A percentile compares a stretch with the other conserved stretches of the same genome.
phyloP scores from a whole-genome alignment of 2,113 vertebrate genomes.

The Typhlomys cinereus region DNA sequence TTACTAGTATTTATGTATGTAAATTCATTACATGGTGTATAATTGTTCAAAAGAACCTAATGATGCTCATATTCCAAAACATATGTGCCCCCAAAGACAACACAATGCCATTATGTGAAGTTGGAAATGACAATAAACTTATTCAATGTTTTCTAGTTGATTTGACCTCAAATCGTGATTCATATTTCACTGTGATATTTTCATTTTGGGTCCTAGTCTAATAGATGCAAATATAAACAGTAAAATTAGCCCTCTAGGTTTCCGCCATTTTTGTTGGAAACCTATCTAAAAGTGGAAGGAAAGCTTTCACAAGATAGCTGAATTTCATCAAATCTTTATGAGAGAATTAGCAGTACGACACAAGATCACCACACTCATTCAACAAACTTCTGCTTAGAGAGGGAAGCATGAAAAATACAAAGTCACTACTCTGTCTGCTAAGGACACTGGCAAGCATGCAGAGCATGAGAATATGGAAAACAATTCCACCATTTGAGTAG shows the following conservation, averaged over 20 bases:
- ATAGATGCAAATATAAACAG: constrained; percentile 62
- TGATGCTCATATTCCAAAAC: constrained; percentile 72
- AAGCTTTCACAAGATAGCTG: constrained; percentile 42
- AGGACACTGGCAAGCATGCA: background rate
- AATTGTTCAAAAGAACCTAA: constrained; percentile 80
- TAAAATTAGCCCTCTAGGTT: constrained; percentile 60
- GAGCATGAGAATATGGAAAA: constrained; percentile 43
- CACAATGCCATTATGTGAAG: constrained; percentile 65
- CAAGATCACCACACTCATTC: background rate
- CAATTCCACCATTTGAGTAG: constrained; percentile 22
- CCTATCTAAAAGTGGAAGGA: constrained; percentile 61
- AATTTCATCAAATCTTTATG: constrained; percentile 47
- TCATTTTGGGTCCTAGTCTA: constrained; percentile 52
- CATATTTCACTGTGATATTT: constrained; percentile 56
- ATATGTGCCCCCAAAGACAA: constrained; percentile 63
- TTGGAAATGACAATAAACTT: constrained; percentile 67
- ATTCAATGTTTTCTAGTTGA: constrained; percentile 61
- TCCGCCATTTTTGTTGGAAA: constrained; percentile 52
- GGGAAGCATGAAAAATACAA: background rate
- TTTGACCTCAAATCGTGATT: constrained; percentile 61
- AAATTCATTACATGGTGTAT: constrained; percentile 80
- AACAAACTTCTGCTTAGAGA: background rate
- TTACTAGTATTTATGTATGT: constrained; percentile 80
- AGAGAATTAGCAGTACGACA: constrained; percentile 5
- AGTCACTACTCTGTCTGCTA: background rate